These are phyloP conservation scores for Hoplostethus mediterraneus DNA, from an alignment of 2,797 vertebrate species.

Conservation along the genomic window DNA sequence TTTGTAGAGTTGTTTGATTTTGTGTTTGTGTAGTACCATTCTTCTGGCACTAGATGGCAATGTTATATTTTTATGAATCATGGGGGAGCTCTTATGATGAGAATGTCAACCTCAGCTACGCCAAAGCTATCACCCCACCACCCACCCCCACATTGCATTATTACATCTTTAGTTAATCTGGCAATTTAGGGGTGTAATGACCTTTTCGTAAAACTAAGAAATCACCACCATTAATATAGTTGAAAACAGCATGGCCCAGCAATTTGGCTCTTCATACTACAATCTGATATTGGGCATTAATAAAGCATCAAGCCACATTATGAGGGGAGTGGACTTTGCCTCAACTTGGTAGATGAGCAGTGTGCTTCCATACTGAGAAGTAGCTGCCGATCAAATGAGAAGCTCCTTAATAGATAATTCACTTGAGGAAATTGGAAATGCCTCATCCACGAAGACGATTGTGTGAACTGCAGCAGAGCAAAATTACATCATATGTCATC, in stretches of 20 bases:
- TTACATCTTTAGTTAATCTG: too few relatives aligned
- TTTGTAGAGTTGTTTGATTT: neutral
- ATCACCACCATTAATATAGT: neutral
- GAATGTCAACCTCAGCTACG: neutral
- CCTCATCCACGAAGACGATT: slow-evolving; percentile 31
- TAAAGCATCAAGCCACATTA: neutral
- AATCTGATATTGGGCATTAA: neutral
- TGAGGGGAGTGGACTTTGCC: neutral
- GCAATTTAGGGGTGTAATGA: neutral
- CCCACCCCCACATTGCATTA: too few relatives aligned
- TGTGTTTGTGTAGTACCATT: slow-evolving; percentile 18
- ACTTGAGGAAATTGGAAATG: slow-evolving; percentile 25
- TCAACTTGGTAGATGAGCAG: neutral
- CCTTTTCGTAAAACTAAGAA: neutral
- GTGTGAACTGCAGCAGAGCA: slow-evolving; percentile 2
- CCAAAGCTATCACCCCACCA: too few relatives aligned
- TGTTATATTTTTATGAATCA: slow-evolving; percentile 2
- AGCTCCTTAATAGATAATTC: slow-evolving; percentile 56
- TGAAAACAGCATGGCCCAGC: neutral
- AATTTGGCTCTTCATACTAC: too few relatives aligned
- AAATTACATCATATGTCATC: slow-evolving; percentile 36
- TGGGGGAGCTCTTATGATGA: neutral
- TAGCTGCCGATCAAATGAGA: slow-evolving; percentile 1
- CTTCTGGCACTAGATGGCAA: slow-evolving; percentile 56
- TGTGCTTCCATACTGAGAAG: neutral